These are phyloP conservation scores for Phrynocephalus versicolor DNA, from an alignment of 2,113 vertebrate species.

Conservation along the genomic window DNA sequence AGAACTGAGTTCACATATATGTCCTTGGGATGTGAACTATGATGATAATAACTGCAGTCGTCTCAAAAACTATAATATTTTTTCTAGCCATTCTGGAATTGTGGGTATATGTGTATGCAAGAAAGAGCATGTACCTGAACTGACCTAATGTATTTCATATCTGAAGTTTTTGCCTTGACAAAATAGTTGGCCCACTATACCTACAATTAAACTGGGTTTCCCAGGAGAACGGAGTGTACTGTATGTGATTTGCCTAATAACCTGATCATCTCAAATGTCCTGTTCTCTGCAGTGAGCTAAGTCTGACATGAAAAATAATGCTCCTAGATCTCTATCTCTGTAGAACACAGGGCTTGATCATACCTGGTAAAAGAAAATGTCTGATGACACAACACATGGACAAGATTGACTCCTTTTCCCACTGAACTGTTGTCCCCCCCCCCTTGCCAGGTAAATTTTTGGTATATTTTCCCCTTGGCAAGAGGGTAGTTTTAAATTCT, in stretches of 20 bases:
- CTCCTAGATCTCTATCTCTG: neutral
- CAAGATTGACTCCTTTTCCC: too few species aligned
- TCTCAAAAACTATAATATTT: neutral
- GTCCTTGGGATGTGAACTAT: neutral
- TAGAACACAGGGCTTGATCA: too few species aligned
- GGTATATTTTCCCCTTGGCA: too few species aligned
- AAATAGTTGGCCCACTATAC: neutral
- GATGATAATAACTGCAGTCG: neutral
- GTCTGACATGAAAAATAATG: too few species aligned
- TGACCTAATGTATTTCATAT: neutral
- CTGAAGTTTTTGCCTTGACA: neutral
- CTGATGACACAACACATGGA: too few species aligned
- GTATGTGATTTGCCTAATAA: neutral
- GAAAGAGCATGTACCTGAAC: neutral
- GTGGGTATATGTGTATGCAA: accelerated
- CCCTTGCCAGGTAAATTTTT: too few species aligned
- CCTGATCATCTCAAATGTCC: neutral
- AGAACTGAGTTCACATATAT: neutral
- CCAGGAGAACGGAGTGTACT: neutral
- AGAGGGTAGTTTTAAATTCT: too few species aligned
- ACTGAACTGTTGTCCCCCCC: too few species aligned
- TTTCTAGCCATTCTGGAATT: accelerated
- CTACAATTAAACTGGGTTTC: neutral
- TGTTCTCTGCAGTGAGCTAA: too few species aligned
- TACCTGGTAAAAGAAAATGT: too few species aligned